phyloP scores from a whole-genome alignment of 1,140 invertebrate genomes.

The Sitobion miscanthi region DNA sequence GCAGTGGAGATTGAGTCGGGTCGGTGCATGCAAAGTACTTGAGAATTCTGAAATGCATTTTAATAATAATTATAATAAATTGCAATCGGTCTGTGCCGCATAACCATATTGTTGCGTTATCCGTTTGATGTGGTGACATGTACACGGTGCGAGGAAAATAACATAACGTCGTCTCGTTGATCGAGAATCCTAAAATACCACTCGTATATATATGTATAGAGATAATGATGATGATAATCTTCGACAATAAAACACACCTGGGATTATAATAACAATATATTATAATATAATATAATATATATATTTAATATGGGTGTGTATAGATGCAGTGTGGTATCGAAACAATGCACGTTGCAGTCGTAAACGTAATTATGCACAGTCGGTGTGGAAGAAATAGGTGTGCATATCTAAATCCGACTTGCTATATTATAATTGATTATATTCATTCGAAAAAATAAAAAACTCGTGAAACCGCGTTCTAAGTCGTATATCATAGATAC shows the following conservation, averaged over 20 bases:
- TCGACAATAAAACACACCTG: conserved; percentile 22
- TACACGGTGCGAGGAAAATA: not conserved
- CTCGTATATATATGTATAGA: not conserved
- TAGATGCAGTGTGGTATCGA: not conserved
- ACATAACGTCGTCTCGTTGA: not conserved
- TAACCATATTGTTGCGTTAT: not conserved
- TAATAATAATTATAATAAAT: not conserved
- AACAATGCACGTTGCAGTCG: conserved; percentile 25
- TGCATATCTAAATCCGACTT: conserved; percentile 34
- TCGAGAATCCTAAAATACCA: not conserved
- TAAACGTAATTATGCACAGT: conserved; percentile 22
- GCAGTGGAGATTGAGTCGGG: not conserved
- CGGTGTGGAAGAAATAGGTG: not conserved
- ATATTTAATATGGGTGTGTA: not conserved
- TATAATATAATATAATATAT: not conserved
- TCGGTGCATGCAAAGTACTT: not conserved
- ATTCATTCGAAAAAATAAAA: not conserved
- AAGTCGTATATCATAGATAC: not conserved
- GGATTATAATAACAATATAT: not conserved
- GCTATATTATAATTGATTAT: conserved; percentile 17
- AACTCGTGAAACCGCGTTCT: not conserved
- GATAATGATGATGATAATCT: not conserved
- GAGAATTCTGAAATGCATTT: not conserved
- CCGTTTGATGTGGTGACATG: not conserved
- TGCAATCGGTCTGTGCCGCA: not conserved